Base-by-base conservation (phyloP, 1,140 invertebrate genomes). In the Drosophila obscura region DNA sequence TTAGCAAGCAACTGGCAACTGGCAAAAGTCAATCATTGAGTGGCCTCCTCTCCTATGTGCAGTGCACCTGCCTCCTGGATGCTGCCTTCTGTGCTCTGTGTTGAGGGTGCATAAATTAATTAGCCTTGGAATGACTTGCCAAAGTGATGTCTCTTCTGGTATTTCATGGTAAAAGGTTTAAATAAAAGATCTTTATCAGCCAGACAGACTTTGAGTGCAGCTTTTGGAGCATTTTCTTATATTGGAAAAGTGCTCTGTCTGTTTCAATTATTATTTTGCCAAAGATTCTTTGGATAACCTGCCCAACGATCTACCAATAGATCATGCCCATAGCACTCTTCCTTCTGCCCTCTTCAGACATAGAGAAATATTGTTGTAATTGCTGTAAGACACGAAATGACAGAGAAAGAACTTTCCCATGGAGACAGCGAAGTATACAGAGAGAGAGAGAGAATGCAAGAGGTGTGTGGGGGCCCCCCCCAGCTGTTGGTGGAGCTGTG, bases 391-490 rank as follows among this genome's bases (percentile, higher is more conserved):
- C 53, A 48, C 48, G 67, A 74, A 77, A 64, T 49, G 64, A 74
- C 73, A 59, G 45, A 46, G 43, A 51, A 41, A 87, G 81, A 85
- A 85, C 69, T 83, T 85, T 85, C 83, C 82, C 82, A 87, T 52
- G 45, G 52, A 50, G 2, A 13, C 11, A 39, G 5, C 26, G 22
- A 24, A 2, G 2, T 19, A 19, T 41, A 4, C 19, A 35, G 9
- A 15, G 22, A 24, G 19, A 15, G 45, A 26, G 53, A 24, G 55
- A 0, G 45, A n/a, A 22, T 13, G 11, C 6, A 16, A 35, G 45
- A 64, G 39, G 43, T 22, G 51, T 26, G 46, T 26, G 7, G 45
- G 45, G 45, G 16, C 22, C 2, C 19, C 19, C 19, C 19, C 19
- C 19, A 24, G 22, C 22, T 24, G 22, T 24, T 8, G n/a, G 0